Conservation (phyloP, 2,797 vertebrate genomes). For the Manis javanica region DNA sequence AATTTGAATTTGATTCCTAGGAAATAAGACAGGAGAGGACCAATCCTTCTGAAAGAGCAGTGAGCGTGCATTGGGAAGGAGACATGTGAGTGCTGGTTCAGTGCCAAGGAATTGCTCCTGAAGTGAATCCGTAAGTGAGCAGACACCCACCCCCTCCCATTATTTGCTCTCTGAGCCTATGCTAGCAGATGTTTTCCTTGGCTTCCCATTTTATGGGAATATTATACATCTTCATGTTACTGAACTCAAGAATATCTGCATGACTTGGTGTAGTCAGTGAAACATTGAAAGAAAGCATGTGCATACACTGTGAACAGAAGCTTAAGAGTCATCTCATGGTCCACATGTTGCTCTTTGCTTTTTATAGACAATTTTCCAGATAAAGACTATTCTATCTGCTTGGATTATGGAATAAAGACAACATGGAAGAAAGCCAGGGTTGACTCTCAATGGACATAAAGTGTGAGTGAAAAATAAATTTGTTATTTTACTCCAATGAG, state of each 20-base stretch:
- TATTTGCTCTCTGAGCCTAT: neutral
- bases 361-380: neutral
- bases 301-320: neutral
- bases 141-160: neutral
- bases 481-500: neutral
- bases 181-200: neutral
- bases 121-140: neutral
- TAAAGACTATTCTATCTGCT: neutral
- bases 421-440: neutral
- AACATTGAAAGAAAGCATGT: neutral
- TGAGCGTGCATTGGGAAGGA: neutral
- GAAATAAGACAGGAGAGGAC: neutral
- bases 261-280: neutral
- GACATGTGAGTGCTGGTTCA: neutral
- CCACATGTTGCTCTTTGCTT: neutral
- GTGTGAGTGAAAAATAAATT: neutral
- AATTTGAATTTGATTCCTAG: neutral
- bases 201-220: neutral
- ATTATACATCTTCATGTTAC: neutral
- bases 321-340: neutral
- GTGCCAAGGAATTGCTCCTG: neutral
- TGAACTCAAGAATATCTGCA: neutral
- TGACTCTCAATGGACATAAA: neutral
- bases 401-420: neutral
- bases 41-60: neutral